A percentile compares a stretch with the other conserved stretches of the same genome.
Evolutionary conservation across 1,140 invertebrate species (phyloP).

Genomic region (Akabosia matsudoensis): DNA sequence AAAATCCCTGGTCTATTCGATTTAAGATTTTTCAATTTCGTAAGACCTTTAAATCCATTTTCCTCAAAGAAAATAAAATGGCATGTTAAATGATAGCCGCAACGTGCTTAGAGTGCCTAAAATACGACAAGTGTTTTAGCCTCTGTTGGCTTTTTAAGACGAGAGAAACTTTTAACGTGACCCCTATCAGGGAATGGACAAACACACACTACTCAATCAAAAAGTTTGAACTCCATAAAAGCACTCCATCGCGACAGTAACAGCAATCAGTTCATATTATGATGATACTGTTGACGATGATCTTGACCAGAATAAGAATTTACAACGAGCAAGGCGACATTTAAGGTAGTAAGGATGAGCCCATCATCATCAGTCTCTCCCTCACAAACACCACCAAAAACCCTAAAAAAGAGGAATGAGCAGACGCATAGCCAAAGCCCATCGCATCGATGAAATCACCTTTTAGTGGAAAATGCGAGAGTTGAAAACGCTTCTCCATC

Average conservation of each 20-base stretch:
- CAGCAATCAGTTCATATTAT: background rate
- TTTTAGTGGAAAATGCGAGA: background rate
- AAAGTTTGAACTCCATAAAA: conserved; percentile 12
- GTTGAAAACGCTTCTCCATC: background rate
- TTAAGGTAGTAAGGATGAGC: conserved; percentile 23
- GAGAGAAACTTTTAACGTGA: background rate
- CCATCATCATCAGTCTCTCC: conserved; percentile 11
- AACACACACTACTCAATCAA: conserved; percentile 22
- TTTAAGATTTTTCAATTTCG: no score
- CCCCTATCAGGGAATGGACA: background rate
- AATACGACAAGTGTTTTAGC: no score
- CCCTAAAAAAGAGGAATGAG: background rate
- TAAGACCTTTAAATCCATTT: no score
- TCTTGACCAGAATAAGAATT: conserved; percentile 22
- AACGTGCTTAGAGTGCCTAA: no score
- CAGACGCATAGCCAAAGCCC: background rate
- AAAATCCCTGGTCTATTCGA: no score
- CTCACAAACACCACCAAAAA: background rate
- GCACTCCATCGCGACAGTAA: background rate
- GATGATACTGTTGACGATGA: background rate
- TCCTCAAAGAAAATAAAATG: no score
- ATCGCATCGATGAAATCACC: conserved; percentile 19
- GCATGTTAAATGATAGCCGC: no score
- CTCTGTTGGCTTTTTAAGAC: no score
- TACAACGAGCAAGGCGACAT: conserved; percentile 16